Evolutionary conservation across 30 jellyfish, hydroid and myxozoan genomes (phyloP), one percentile per base, ranked within the genome.

Genomic region (Chironex yamaguchii): DNA sequence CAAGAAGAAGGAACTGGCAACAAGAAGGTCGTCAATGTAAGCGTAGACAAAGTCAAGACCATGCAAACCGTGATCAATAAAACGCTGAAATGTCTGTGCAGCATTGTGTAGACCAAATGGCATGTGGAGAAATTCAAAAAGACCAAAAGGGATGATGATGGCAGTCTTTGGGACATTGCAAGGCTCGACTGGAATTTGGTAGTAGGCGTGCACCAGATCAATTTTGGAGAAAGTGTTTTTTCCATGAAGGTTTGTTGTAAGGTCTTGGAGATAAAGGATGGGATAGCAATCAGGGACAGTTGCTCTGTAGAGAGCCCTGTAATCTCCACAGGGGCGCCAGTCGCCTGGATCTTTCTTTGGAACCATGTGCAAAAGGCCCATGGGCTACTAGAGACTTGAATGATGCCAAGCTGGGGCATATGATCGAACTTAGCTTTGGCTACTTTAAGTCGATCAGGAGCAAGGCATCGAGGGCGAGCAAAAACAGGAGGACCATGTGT

Each of bases 271-370:
- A 28, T 70, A 68, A 14, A 68, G 84, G 49, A 70, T 70, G 4
- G 84, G 84, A 70, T 34, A 70, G 3, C 70, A 48, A 34, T 70
- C 84, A 30, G 84, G 84, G 0, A 52, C 28, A 28, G 84, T 78
- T 62, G 62, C 51, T 31, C 79, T 27, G 81, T 78, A 53, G 64
- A 78, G 82, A 27, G 89, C 83, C 14, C 52, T 79, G 42, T 82
- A 82, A 49, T 82, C 92, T 13, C 92, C 87, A 31, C 70, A 64
- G 29, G 92, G 92, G 36, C 86, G 92, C 81, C 81, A 82, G 29
- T 49, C 86, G 36, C 87, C 92, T 25, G 92, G 87, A 1, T 77
- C 27, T n/a, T 85, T 73, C 42, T 65, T 82, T 14, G 92, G 92
- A 0, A 82, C 92, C 79, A 82, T 49, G 53, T 82, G 86, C 12